phyloP scores from a whole-genome alignment of 2,888 invertebrate genomes.

The Orthosia gracilis region DNA sequence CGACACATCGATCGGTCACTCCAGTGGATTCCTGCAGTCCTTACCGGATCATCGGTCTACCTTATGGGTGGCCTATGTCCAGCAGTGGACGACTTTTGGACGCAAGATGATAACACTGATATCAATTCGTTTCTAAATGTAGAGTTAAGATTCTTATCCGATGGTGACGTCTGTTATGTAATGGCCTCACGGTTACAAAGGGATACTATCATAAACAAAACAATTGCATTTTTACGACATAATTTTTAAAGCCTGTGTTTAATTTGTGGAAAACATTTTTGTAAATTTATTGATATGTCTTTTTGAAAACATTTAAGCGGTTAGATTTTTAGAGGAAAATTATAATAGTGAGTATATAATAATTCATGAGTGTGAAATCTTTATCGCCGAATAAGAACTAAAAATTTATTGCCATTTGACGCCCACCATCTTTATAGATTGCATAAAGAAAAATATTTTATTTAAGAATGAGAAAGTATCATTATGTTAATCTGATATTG shows the following conservation, averaged over 20 bases:
- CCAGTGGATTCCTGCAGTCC: neutral
- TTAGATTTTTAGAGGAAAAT: too few species aligned
- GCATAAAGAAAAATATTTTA: conserved; percentile 24
- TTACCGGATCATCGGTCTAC: neutral
- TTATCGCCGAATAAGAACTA: conserved; percentile 11
- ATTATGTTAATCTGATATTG: conserved; percentile 35
- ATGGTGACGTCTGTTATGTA: neutral
- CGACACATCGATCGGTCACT: too few species aligned
- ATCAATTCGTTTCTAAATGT: neutral
- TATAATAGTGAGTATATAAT: too few species aligned
- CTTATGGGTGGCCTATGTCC: neutral
- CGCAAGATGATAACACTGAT: too few species aligned
- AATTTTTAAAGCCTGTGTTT: neutral
- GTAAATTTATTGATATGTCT: neutral
- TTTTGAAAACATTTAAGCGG: conserved; percentile 1
- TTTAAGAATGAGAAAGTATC: conserved; percentile 34
- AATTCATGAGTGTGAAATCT: neutral
- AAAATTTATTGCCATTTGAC: conserved; percentile 30
- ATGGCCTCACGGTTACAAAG: neutral
- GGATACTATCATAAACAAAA: neutral
- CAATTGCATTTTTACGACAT: neutral
- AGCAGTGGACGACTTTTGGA: too few species aligned
- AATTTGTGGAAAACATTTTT: neutral
- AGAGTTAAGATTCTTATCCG: neutral
- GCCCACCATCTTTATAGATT: conserved; percentile 26